A percentile compares a stretch with the other conserved stretches of the same genome.
phyloP scores from a whole-genome alignment of 2,888 invertebrate species.

The Phyto melanocephala region DNA sequence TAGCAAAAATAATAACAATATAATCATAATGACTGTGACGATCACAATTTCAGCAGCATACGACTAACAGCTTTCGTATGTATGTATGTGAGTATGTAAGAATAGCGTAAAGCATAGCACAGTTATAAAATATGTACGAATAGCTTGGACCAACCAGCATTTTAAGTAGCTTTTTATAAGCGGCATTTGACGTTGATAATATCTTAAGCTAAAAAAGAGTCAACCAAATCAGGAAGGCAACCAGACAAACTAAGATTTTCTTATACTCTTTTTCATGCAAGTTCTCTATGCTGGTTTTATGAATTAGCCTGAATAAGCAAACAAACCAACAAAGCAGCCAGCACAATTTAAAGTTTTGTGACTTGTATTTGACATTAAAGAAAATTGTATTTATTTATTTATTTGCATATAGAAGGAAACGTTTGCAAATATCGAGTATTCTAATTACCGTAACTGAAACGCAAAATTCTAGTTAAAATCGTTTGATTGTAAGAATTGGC shows the following conservation, averaged over 20 bases:
- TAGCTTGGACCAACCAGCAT: constrained; percentile 14
- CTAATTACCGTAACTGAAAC: constrained; percentile 58
- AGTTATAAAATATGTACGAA: constrained; percentile 33
- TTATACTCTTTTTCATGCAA: not conserved
- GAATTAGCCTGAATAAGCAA: constrained; percentile 51
- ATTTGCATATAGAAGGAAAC: constrained; percentile 25
- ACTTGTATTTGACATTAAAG: constrained; percentile 54
- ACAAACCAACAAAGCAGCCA: not conserved
- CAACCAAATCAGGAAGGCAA: constrained; percentile 57
- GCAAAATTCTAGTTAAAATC: constrained; percentile 46
- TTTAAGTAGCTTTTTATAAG: constrained; percentile 44
- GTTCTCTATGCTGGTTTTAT: constrained; percentile 46
- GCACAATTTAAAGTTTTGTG: constrained; percentile 56
- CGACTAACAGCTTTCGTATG: not conserved
- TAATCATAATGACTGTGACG: constrained; percentile 13
- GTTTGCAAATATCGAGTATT: constrained; percentile 19
- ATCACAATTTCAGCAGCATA: constrained; percentile 27
- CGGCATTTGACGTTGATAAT: constrained; percentile 56
- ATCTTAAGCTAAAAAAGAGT: constrained; percentile 40
- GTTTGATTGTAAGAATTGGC: not conserved
- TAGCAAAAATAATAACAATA: not conserved
- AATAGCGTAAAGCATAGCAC: constrained; percentile 7
- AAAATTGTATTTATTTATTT: constrained; percentile 38
- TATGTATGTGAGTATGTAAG: not conserved
- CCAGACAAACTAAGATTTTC: constrained; percentile 33